These are phyloP conservation scores for Drosophila watanabei DNA, from an alignment of 1,140 invertebrate genomes.

Conservation along the genomic window DNA sequence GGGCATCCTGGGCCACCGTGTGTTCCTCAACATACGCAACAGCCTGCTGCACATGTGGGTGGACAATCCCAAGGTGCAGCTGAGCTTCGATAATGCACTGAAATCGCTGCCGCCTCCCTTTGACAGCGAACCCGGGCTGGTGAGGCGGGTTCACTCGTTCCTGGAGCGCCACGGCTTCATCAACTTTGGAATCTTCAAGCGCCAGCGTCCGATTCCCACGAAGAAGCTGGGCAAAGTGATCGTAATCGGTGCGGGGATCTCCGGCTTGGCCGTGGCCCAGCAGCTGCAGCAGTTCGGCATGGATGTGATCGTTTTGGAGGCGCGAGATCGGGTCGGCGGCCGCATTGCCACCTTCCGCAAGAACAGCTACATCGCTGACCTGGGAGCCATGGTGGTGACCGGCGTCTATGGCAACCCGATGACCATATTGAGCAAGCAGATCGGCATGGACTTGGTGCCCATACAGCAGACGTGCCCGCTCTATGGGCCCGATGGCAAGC, in stretches of 20 bases:
- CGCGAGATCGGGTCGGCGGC: constrained; percentile 97
- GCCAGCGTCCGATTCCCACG: constrained; percentile 89
- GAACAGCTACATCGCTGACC: constrained; percentile 96
- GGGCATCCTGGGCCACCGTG: constrained; percentile 93
- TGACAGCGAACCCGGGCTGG: constrained; percentile 94
- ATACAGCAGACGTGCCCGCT: constrained; percentile 98
- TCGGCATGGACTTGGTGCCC: constrained; percentile 98
- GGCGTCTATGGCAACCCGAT: constrained; percentile 98
- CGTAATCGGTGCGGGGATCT: constrained; percentile 95
- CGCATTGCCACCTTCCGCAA: constrained; percentile 98
- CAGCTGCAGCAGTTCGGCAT: constrained; percentile 98
- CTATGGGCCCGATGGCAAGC: constrained; percentile 97
- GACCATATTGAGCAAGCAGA: constrained; percentile 97
- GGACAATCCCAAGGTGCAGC: constrained; percentile 97
- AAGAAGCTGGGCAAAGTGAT: constrained; percentile 96
- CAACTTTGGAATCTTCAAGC: constrained; percentile 98
- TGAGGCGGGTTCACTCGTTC: constrained; percentile 95
- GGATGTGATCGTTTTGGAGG: constrained; percentile 97
- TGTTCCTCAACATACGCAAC: constrained; percentile 97
- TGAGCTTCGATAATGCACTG: constrained; percentile 93
- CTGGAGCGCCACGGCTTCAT: constrained; percentile 98
- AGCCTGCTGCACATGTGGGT: constrained; percentile 98
- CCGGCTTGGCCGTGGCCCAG: constrained; percentile 95
- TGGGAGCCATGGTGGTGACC: constrained; percentile 96
- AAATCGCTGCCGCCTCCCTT: constrained; percentile 95